These are phyloP conservation scores for Pelmatolapia mariae DNA, from an alignment of 2,113 vertebrate species.

Conservation along the genomic window DNA sequence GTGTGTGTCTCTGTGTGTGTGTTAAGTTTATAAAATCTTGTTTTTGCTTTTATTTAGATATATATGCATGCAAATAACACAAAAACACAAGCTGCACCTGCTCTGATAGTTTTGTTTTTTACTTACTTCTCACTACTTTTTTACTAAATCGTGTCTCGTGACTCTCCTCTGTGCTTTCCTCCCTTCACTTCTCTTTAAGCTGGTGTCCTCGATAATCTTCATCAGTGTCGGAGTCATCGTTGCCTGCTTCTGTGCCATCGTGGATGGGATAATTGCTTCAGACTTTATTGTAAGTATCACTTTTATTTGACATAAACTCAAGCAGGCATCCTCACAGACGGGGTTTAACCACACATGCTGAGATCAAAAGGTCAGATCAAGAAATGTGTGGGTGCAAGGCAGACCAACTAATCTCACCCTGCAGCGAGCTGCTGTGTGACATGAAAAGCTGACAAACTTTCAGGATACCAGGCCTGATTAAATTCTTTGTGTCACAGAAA, in stretches of 20 bases:
- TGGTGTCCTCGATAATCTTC: slow-evolving; percentile 89
- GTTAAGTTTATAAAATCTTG: background rate
- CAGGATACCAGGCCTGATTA: background rate
- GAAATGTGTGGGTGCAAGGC: background rate
- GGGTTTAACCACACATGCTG: background rate
- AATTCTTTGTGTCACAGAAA: background rate
- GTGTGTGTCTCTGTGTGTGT: background rate
- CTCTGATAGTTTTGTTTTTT: background rate
- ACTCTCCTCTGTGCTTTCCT: background rate
- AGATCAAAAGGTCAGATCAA: background rate
- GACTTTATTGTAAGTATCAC: slow-evolving; percentile 84
- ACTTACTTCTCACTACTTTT: background rate
- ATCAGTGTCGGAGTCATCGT: slow-evolving; percentile 89
- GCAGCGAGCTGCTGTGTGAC: background rate
- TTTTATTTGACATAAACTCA: background rate
- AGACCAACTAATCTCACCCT: background rate
- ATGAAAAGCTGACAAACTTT: background rate
- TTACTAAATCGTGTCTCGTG: background rate
- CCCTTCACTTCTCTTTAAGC: slow-evolving; percentile 53
- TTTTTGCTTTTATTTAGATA: background rate
- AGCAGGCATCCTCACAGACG: background rate
- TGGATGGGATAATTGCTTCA: slow-evolving; percentile 89
- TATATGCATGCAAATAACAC: background rate
- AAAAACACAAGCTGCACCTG: background rate
- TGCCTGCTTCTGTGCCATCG: slow-evolving; percentile 87